These are phyloP conservation scores for Antheraea assamensis DNA, from an alignment of 2,888 invertebrate species.

Conservation along the genomic window DNA sequence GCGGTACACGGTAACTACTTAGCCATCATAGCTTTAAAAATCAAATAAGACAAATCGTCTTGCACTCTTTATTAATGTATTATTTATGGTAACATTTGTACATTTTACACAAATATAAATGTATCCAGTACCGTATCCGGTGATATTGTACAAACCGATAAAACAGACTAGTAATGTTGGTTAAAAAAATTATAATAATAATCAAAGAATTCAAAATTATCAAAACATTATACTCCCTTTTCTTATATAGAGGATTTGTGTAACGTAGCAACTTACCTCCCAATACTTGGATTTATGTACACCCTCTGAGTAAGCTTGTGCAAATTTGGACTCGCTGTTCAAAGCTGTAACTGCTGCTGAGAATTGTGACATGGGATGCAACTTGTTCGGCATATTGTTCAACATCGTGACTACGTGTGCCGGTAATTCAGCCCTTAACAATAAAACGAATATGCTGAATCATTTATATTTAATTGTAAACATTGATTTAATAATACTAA, in stretches of 20 bases:
- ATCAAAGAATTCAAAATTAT: not conserved
- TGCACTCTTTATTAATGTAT: too few relatives aligned
- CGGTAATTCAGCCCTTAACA: conserved; percentile 90
- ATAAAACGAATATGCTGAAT: conserved; percentile 8
- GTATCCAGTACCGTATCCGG: too few relatives aligned
- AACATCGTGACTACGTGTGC: conserved; percentile 96
- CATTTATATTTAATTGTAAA: not conserved
- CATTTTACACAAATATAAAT: too few relatives aligned
- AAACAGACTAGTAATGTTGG: not conserved
- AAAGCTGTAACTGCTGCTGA: conserved; percentile 94
- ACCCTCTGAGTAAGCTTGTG: conserved; percentile 93
- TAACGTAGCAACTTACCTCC: conserved; percentile 82
- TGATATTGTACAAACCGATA: not conserved
- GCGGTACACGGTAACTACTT: too few relatives aligned
- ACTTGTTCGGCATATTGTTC: conserved; percentile 93
- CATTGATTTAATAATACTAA: not conserved
- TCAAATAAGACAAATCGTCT: too few relatives aligned
- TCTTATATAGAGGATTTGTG: not conserved
- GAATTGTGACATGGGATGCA: conserved; percentile 98
- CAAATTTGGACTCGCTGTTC: conserved; percentile 96
- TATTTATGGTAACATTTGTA: too few relatives aligned
- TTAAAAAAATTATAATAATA: not conserved
- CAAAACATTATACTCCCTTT: too few relatives aligned
- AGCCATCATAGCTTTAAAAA: too few relatives aligned
- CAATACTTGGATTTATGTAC: conserved; percentile 95